Evolutionary conservation across 2,888 invertebrate species (phyloP), one percentile per base, ranked within the genome.

Genomic region (Chrysotoxum bicinctum): DNA sequence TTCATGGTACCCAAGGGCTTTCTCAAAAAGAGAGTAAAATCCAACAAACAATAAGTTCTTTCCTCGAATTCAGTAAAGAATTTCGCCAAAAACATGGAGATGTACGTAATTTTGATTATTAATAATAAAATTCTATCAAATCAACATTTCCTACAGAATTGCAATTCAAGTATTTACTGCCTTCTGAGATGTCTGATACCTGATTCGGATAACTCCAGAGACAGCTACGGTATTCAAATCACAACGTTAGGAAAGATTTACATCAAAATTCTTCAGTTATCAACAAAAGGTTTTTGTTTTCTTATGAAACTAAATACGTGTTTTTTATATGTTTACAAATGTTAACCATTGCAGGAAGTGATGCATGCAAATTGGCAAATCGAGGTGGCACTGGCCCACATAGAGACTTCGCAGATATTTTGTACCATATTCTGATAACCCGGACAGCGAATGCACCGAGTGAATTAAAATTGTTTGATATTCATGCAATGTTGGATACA

Each of bases 221-320:
- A 94, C 45, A 94, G 97, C 0, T 97, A 97, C 91, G 97, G 97
- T 21, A 93, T 98, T 82, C 97, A 97, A 92, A 96, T 96, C 91
- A 93, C 94, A 40, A 94, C 94, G 87, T 93, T 98, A 78, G 96
- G 95, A 0, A 94, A 93, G 19, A 89, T 91, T 3, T 94, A 97
- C 80, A 95, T 96, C n/a, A 94, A 94, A 88, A 95, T 97, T 62
- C 93, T 98, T 64, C 95, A 95, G 78, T 92, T 98, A 54, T 94
- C 95, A 14, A 94, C 95, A 88, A 93, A 94, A 54, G 94, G 95
- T 89, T 89, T 12, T 43, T n/a, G n/a, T 23, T 50, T 23, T 50
- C 14, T 5, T 21, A 4, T 2, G 21, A 21, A 23, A 23, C 3
- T 3, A 23, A 1, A 10, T 0, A 23, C n/a, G n/a, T n/a, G n/a